Conservation (phyloP, 2,888 invertebrate genomes). For the Erebia palarica region DNA sequence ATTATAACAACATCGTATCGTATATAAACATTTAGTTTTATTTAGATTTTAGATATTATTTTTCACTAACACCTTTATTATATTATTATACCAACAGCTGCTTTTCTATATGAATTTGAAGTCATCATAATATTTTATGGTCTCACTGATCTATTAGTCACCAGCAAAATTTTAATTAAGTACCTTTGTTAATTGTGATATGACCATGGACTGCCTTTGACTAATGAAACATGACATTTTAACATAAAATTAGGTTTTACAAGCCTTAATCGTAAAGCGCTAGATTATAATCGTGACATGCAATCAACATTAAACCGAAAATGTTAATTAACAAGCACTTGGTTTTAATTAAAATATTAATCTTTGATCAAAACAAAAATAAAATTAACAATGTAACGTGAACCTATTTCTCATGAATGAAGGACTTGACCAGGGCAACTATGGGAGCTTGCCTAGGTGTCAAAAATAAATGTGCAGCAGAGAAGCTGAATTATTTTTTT, state of each 20-base stretch:
- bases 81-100: too few relatives aligned
- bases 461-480: too few relatives aligned
- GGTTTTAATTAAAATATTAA: neutral
- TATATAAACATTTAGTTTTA: too few relatives aligned
- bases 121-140: neutral
- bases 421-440: too few relatives aligned
- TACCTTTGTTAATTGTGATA: too few relatives aligned
- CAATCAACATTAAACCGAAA: conserved; percentile 13
- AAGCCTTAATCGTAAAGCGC: neutral
- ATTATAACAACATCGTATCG: too few relatives aligned
- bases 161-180: neutral
- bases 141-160: neutral
- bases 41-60: too few relatives aligned
- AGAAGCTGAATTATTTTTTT: too few relatives aligned
- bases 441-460: too few relatives aligned
- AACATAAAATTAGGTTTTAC: conserved; percentile 10
- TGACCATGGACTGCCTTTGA: neutral
- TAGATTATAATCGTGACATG: conserved; percentile 11
- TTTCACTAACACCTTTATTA: too few relatives aligned
- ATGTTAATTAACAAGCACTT: neutral
- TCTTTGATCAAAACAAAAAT: conserved; percentile 1
- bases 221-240: conserved; percentile 2
- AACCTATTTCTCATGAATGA: neutral
- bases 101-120: too few relatives aligned
- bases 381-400: neutral